These are phyloP conservation scores for Picus viridis DNA, from an alignment of 2,797 vertebrate species.

Conservation along the genomic window DNA sequence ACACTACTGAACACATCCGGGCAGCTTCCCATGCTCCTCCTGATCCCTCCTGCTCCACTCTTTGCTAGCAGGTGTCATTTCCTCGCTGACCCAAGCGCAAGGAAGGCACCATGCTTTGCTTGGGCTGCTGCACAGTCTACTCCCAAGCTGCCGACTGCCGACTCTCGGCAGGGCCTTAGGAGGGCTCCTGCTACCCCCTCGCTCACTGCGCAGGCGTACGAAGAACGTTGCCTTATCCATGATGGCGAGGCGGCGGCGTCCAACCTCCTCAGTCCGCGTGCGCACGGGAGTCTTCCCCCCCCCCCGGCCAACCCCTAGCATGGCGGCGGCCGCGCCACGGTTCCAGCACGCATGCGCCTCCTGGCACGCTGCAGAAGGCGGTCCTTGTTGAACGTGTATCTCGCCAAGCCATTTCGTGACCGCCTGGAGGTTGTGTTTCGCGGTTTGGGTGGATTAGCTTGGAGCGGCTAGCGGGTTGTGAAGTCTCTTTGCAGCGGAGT, in stretches of 20 bases:
- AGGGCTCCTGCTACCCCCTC: too few relatives aligned
- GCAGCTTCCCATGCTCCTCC: rapidly evolving
- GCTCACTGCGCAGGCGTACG: not conserved
- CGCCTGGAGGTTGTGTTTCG: too few relatives aligned
- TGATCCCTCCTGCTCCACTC: not conserved
- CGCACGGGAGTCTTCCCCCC: too few relatives aligned
- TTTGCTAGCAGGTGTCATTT: rapidly evolving
- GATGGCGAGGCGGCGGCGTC: not conserved
- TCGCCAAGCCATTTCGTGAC: rapidly evolving
- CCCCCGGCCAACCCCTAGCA: not conserved
- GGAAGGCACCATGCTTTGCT: rapidly evolving
- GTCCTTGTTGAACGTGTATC: rapidly evolving
- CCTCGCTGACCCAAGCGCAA: rapidly evolving
- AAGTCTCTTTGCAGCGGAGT: not conserved
- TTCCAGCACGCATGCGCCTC: too few relatives aligned
- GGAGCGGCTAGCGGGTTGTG: rapidly evolving
- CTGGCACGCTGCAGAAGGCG: too few relatives aligned
- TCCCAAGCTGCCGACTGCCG: too few relatives aligned
- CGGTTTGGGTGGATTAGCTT: too few relatives aligned
- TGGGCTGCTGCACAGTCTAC: rapidly evolving
- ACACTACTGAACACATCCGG: rapidly evolving
- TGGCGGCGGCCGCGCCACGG: not conserved
- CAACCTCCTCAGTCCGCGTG: too few relatives aligned
- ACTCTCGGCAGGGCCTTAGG: not conserved
- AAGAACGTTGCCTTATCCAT: not conserved